Evolutionary conservation across 2,888 invertebrate species (phyloP).

Genomic region (Lissonota sp.): DNA sequence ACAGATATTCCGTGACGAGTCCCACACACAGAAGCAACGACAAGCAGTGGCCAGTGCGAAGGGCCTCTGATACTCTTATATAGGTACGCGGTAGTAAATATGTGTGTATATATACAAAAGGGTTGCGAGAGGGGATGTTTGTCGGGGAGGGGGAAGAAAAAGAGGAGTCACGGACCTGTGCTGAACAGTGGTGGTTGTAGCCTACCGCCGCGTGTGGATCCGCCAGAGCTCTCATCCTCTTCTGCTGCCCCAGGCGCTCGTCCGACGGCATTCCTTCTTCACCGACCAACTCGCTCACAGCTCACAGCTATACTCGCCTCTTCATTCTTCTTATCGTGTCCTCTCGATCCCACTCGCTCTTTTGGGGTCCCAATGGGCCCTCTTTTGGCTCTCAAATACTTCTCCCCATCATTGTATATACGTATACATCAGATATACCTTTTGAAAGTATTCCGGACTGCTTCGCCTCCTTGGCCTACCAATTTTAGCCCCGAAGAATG

Average conservation of each 20-base stretch:
- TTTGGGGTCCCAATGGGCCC: constrained; percentile 65
- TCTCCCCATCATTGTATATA: constrained; percentile 42
- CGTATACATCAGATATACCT: constrained; percentile 25
- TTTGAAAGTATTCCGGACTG: constrained; percentile 36
- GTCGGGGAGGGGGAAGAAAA: constrained; percentile 30
- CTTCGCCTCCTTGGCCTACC: constrained; percentile 49
- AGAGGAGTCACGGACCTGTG: constrained; percentile 63
- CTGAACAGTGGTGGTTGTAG: constrained; percentile 62
- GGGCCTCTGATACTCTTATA: constrained; percentile 58
- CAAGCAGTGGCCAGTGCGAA: constrained; percentile 49
- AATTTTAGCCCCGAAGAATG: constrained; percentile 75
- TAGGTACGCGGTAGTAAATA: constrained; percentile 39
- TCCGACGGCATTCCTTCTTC: constrained; percentile 83
- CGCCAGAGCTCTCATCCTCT: constrained; percentile 70
- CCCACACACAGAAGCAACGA: constrained; percentile 62
- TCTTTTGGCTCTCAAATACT: constrained; percentile 36
- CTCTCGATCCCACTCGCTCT: constrained; percentile 68
- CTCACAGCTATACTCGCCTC: constrained; percentile 73
- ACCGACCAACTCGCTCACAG: constrained; percentile 69
- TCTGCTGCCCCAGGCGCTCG: constrained; percentile 82
- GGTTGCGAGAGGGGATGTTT: constrained; percentile 29
- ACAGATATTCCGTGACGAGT: constrained; percentile 31
- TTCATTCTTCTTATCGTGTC: constrained; percentile 76
- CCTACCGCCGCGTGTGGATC: constrained; percentile 63
- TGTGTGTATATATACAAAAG: not conserved